These are phyloP conservation scores for Sinosuthora webbiana DNA, from an alignment of 2,113 vertebrate genomes.

Conservation along the genomic window DNA sequence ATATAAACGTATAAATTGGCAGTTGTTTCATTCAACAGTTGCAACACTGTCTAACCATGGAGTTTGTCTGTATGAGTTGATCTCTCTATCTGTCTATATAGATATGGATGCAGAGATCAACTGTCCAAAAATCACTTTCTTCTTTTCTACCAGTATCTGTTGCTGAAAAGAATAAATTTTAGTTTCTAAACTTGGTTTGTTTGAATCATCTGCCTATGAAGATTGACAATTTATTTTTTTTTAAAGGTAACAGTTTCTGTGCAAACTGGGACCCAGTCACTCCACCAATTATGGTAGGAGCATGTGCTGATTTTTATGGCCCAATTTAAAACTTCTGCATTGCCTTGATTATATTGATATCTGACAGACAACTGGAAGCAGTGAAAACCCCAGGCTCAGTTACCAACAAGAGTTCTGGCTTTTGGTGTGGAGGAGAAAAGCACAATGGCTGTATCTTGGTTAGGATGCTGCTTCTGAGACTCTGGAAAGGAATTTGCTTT, in stretches of 20 bases:
- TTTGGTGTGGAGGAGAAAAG: neutral
- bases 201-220: neutral
- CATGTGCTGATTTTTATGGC: neutral
- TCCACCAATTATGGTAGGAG: neutral
- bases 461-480: neutral
- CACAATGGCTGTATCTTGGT: neutral
- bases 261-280: neutral
- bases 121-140: neutral
- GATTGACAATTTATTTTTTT: fast-evolving
- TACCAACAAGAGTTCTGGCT: neutral
- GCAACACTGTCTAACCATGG: neutral
- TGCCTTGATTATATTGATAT: neutral
- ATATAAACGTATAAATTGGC: neutral
- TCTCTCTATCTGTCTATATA: neutral
- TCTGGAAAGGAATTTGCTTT: neutral
- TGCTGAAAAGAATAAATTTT: neutral
- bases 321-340: neutral
- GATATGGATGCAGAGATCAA: neutral
- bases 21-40: neutral
- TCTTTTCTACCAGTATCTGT: neutral
- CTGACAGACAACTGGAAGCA: neutral
- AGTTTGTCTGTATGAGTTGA: neutral
- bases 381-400: neutral
- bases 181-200: neutral
- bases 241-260: neutral